Evolutionary conservation across 2,113 vertebrate species (phyloP), one percentile per base, ranked within the genome.

Genomic region (Pomatostomus ruficeps): DNA sequence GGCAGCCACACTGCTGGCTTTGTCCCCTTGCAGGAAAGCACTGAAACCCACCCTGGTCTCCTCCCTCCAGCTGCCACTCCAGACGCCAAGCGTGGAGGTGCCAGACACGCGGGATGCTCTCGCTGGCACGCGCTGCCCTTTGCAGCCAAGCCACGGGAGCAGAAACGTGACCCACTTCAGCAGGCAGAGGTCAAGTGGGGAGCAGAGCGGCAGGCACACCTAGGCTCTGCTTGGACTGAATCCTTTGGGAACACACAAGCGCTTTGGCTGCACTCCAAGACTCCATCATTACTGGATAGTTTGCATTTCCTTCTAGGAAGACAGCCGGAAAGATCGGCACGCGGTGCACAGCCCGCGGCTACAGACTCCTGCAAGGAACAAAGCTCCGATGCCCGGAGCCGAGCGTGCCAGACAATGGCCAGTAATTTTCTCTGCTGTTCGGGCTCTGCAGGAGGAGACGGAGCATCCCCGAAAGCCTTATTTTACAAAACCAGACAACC

Each of bases 221-320:
- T 81, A 59, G 46, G n/a, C 73, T 62, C 52, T 7, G 52, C 77
- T 88, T 26, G 2, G 81, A 88, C 25, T 59, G 72, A 94, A 76
- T 85, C 94, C 94, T 88, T 31, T 4, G 11, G 73, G 89, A 93
- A 85, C 87, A 73, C 1, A 7, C 43, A 5, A 75, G 70, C 0
- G 6, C 89, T 58, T 88, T 94, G 94, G 96, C 96, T 83, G 81
- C 4, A 2, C 81, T 92, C 96, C 93, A 81, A n/a, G 93, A 15
- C 93, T 89, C 91, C 82, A 73, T 76, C 88, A 28, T 93, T 97
- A 96, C 94, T 92, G 95, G 94, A 96, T 36, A 96, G 94, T 85
- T 89, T 91, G 87, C 89, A 81, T 94, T 81, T 95, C 93, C 87
- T 94, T 95, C 96, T 95, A 96, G 95, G 94, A 96, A 95, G 86